A percentile compares a stretch with the other conserved stretches of the same genome.
phyloP scores from a whole-genome alignment of 2,113 vertebrate genomes.

The Nycticryphes semicollaris region DNA sequence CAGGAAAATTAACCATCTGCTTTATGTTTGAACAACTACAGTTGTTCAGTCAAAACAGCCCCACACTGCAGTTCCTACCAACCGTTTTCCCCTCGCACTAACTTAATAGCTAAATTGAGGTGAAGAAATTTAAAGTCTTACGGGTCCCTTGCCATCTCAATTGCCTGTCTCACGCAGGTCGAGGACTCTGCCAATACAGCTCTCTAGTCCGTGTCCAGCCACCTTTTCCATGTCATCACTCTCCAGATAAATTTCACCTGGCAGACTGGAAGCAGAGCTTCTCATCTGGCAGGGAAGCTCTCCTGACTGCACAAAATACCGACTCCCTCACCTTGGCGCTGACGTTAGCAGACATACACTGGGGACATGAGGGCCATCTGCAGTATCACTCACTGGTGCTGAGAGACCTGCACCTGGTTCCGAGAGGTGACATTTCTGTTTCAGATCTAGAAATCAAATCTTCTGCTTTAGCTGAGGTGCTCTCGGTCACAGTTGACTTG shows the following conservation, averaged over 20 bases:
- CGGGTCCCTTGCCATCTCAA: background rate
- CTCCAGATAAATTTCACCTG: background rate
- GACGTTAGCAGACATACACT: rapidly evolving
- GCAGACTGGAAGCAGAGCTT: background rate
- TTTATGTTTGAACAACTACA: background rate
- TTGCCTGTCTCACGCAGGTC: rapidly evolving
- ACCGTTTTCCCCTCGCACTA: background rate
- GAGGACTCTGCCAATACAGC: background rate
- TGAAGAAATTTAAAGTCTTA: background rate
- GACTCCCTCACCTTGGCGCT: background rate
- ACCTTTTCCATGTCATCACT: background rate
- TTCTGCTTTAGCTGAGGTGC: background rate
- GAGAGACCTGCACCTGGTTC: background rate
- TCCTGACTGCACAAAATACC: background rate
- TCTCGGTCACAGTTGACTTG: background rate
- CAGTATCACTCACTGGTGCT: rapidly evolving
- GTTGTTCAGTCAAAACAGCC: background rate
- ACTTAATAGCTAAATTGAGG: background rate
- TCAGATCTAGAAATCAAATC: background rate
- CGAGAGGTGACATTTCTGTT: background rate
- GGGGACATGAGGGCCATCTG: rapidly evolving
- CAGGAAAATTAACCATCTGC: background rate
- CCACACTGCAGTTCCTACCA: background rate
- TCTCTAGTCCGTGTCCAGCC: background rate
- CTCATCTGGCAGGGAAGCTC: background rate